Percentiles rank a stretch among this genome's conserved stretches.
phyloP scores from a whole-genome alignment of 2,888 invertebrate genomes.

The Galeopsomyia nigrocyanea region DNA sequence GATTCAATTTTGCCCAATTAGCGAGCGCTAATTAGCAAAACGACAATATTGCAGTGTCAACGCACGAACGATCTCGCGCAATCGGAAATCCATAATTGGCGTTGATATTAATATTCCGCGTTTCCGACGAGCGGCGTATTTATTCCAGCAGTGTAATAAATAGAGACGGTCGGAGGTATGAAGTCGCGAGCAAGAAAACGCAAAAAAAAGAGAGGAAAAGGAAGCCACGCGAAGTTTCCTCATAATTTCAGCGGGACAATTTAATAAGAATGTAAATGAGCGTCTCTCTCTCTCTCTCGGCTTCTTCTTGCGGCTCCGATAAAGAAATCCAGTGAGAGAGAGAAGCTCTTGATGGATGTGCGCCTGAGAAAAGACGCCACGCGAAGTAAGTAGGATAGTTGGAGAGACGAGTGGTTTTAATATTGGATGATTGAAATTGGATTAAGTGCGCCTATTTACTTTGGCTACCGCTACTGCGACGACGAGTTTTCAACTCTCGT shows the following conservation, averaged over 20 bases:
- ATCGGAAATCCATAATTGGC: no score
- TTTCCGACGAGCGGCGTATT: constrained; percentile 11
- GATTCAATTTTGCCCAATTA: no score
- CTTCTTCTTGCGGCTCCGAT: constrained; percentile 32
- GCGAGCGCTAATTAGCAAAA: no score
- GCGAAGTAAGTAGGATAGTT: not conserved
- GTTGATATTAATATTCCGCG: no score
- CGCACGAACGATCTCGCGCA: no score
- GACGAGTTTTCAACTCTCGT: no score
- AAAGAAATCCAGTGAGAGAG: constrained; percentile 33
- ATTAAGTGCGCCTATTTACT: constrained; percentile 3
- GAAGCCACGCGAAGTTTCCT: constrained; percentile 31
- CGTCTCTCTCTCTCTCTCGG: constrained; percentile 3
- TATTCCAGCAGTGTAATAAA: constrained; percentile 1
- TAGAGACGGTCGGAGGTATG: not conserved
- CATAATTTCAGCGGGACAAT: constrained; percentile 43
- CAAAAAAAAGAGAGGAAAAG: constrained; percentile 3
- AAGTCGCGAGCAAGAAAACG: not conserved
- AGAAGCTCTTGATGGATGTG: constrained; percentile 7
- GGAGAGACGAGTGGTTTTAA: constrained; percentile 4
- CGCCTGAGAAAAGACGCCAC: constrained; percentile 12
- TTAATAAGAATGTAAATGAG: constrained; percentile 49
- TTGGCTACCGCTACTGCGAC: no score
- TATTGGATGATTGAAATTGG: constrained; percentile 5
- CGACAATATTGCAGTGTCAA: not conserved